A percentile compares a stretch with the other conserved stretches of the same genome.
These are phyloP conservation scores for Ophthalmolycus amberensis DNA, from an alignment of 2,113 vertebrate species.

Conservation along the genomic window DNA sequence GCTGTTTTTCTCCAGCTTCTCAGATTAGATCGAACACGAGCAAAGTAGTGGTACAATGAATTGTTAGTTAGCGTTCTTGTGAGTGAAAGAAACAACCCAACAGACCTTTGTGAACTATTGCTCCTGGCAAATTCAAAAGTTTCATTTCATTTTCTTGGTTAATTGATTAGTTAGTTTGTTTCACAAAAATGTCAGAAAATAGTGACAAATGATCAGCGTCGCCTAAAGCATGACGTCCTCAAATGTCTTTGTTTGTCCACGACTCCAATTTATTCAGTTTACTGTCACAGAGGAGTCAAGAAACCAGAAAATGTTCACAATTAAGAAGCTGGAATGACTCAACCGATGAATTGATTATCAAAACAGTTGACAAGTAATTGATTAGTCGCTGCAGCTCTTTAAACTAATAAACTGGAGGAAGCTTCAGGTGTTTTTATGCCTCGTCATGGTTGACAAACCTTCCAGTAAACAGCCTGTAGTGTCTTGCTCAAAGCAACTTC, in stretches of 20 bases:
- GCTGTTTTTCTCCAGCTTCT: neutral
- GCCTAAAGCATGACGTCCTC: neutral
- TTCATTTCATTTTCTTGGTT: neutral
- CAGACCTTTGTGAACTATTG: neutral
- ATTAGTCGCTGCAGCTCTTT: neutral
- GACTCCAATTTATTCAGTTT: neutral
- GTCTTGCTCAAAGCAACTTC: neutral
- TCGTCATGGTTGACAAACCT: neutral
- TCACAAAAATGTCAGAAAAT: neutral
- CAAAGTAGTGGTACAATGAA: neutral
- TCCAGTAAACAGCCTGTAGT: conserved; percentile 30
- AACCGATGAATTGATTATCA: neutral
- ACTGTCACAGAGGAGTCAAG: neutral
- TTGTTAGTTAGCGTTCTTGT: neutral
- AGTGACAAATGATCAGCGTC: neutral
- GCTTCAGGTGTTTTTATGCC: neutral
- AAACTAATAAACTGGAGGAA: conserved; percentile 25
- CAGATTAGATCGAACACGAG: neutral
- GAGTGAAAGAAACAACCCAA: neutral
- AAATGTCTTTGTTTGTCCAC: neutral
- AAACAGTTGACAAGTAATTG: neutral
- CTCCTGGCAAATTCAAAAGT: conserved; percentile 13
- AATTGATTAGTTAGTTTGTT: neutral
- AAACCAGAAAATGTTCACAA: neutral
- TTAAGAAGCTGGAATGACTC: too few relatives aligned